A percentile compares a stretch with the other conserved stretches of the same genome.
These are phyloP conservation scores for Bubo bubo DNA, from an alignment of 2,113 vertebrate genomes.

Conservation along the genomic window DNA sequence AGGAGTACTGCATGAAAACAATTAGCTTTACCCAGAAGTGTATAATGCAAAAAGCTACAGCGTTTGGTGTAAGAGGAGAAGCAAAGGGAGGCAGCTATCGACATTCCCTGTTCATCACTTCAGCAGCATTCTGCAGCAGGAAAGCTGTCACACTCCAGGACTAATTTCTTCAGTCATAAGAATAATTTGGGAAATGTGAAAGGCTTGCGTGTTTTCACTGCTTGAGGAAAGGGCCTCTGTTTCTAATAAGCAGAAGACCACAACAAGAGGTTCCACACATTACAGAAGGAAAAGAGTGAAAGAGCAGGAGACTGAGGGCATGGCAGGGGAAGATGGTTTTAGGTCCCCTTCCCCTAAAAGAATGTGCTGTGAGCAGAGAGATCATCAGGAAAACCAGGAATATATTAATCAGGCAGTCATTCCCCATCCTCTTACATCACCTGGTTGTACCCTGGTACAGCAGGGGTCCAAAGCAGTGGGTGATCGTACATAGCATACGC, in stretches of 20 bases:
- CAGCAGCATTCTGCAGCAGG: fast-evolving
- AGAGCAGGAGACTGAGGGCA: background rate
- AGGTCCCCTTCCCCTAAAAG: conserved; percentile 2
- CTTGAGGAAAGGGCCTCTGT: background rate
- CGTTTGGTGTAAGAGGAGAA: background rate
- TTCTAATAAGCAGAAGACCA: background rate
- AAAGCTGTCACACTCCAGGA: background rate
- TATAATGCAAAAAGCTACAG: background rate
- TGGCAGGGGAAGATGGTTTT: background rate
- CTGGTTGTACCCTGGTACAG: conserved; percentile 27
- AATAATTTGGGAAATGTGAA: background rate
- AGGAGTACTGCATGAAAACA: background rate
- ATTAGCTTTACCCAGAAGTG: background rate
- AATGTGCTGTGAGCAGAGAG: conserved; percentile 1
- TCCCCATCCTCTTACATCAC: conserved; percentile 43
- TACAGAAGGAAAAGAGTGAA: background rate
- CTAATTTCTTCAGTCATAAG: fast-evolving
- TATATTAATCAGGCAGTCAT: conserved; percentile 54
- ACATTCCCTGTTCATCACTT: background rate
- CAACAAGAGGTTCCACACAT: background rate
- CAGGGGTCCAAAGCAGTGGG: conserved; percentile 55
- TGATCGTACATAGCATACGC: conserved; percentile 13
- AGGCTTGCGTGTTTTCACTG: background rate
- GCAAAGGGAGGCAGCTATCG: background rate
- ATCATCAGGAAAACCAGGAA: conserved; percentile 2